phyloP scores from a whole-genome alignment of 2,797 vertebrate genomes.

The Hybognathus amarus region DNA sequence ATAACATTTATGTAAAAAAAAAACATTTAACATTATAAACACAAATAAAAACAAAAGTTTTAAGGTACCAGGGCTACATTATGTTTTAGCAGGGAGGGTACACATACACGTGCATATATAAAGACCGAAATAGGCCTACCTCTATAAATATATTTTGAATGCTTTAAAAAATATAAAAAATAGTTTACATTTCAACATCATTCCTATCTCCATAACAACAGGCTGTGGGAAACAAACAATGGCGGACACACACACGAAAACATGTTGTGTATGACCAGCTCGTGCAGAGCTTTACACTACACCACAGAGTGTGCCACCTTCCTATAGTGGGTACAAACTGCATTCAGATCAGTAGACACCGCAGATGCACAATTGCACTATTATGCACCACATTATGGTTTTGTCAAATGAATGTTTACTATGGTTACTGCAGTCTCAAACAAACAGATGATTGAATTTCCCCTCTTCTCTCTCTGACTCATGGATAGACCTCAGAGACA shows the following conservation, averaged over 20 bases:
- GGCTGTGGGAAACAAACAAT: not conserved
- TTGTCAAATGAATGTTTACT: slow-evolving; percentile 23
- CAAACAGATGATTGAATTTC: slow-evolving; percentile 43
- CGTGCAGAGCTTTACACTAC: not conserved
- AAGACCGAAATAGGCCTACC: not conserved
- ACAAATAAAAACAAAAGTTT: not conserved
- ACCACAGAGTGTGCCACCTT: not conserved
- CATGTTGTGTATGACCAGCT: not conserved
- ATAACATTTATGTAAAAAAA: no score
- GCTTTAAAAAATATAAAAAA: not conserved
- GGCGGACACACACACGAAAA: not conserved
- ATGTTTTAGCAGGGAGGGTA: no score
- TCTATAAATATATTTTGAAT: not conserved
- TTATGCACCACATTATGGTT: slow-evolving; percentile 19
- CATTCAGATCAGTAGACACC: not conserved
- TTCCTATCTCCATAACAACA: not conserved
- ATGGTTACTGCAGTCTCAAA: slow-evolving; percentile 38
- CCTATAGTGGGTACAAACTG: not conserved
- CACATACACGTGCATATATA: not conserved
- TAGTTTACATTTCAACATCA: not conserved
- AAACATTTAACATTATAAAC: no score
- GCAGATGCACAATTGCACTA: not conserved
- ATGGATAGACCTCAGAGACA: slow-evolving; percentile 8
- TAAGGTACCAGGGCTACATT: not conserved
- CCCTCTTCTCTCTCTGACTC: slow-evolving; percentile 22